Evolutionary conservation across 2,888 invertebrate species (phyloP).

Genomic region (Latheticus oryzae): DNA sequence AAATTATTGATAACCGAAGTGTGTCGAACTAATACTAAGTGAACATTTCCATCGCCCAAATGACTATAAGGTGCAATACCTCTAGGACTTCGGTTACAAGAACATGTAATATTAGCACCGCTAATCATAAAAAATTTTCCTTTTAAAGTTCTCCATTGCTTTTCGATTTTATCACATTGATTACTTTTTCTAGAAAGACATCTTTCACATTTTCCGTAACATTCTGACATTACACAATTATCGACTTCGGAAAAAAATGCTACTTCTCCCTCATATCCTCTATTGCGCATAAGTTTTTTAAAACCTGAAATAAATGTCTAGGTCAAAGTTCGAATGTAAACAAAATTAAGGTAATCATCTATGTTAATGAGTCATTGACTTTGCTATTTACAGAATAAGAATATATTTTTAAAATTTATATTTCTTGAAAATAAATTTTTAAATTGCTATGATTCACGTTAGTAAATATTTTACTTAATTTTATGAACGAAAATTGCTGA

Average conservation of each 20-base stretch:
- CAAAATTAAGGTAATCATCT: too few species aligned
- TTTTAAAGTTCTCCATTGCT: conserved; percentile 71
- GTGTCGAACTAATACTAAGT: conserved; percentile 79
- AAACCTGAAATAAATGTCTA: conserved; percentile 65
- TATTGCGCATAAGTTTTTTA: conserved; percentile 73
- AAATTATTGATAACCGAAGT: conserved; percentile 79
- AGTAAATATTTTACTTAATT: conserved; percentile 4
- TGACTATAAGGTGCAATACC: conserved; percentile 84
- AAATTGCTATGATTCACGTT: too few species aligned
- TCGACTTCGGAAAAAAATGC: conserved; percentile 67
- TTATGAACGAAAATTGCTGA: too few species aligned
- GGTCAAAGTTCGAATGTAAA: too few species aligned
- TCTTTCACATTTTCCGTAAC: conserved; percentile 68
- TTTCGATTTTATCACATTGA: conserved; percentile 48
- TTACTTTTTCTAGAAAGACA: conserved; percentile 55
- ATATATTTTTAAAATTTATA: too few species aligned
- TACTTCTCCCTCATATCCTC: conserved; percentile 75
- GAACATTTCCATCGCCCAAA: conserved; percentile 82
- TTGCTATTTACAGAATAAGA: too few species aligned
- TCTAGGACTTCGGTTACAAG: conserved; percentile 78
- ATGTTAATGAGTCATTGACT: too few species aligned
- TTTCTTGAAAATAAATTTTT: too few species aligned
- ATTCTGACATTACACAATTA: conserved; percentile 65
- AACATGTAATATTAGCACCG: conserved; percentile 81
- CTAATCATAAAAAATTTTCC: conserved; percentile 84